Conservation (phyloP, 1,140 invertebrate genomes). For the Caerostris extrusa region DNA sequence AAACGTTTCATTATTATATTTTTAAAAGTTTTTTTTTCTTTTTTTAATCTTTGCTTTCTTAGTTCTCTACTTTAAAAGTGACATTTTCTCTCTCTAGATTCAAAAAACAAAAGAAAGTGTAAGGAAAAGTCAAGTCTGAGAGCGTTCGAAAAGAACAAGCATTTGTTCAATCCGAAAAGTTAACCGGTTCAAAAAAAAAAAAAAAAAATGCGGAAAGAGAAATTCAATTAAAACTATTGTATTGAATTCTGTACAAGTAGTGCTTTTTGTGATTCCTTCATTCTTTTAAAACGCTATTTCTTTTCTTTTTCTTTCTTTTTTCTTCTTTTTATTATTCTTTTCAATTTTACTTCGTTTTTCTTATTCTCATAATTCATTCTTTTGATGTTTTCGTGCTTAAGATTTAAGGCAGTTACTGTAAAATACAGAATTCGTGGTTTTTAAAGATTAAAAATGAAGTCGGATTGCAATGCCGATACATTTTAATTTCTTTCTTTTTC, state of each 20-base stretch:
- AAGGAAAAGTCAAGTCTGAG: constrained; percentile 62
- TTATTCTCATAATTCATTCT: constrained; percentile 52
- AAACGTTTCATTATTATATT: not conserved
- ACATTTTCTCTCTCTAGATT: constrained; percentile 7
- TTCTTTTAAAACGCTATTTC: constrained; percentile 36
- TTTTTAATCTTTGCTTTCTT: constrained; percentile 27
- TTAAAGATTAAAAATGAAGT: not conserved
- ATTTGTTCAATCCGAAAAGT: constrained; percentile 62
- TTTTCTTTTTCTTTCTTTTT: not conserved
- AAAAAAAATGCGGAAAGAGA: not conserved
- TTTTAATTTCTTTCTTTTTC: not conserved
- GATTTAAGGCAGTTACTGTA: constrained; percentile 25
- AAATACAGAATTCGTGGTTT: not conserved
- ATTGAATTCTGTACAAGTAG: constrained; percentile 66
- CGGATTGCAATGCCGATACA: not conserved
- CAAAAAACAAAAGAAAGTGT: constrained; percentile 22
- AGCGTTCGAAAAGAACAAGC: constrained; percentile 57
- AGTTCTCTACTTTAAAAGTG: not conserved
- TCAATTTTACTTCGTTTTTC: not conserved
- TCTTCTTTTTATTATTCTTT: not conserved
- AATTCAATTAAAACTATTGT: constrained; percentile 72
- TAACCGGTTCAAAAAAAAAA: constrained; percentile 38
- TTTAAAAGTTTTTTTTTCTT: not conserved
- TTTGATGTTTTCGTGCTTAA: constrained; percentile 45
- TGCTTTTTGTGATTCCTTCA: constrained; percentile 52